These are phyloP conservation scores for Drosophila aff. DNA, from an alignment of 1,140 invertebrate species.

Conservation along the genomic window DNA sequence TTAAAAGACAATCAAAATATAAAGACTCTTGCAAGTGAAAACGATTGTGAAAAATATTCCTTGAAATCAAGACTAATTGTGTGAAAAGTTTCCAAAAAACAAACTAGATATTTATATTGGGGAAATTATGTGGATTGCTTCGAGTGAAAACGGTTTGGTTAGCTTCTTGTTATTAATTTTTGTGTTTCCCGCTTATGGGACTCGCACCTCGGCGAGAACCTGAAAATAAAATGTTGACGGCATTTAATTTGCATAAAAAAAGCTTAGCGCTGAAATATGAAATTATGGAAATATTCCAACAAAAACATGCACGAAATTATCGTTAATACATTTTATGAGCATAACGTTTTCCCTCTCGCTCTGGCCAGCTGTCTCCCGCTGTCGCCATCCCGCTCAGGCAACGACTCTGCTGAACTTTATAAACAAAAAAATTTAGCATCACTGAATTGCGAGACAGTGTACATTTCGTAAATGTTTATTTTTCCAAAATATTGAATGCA, in stretches of 20 bases:
- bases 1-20: not conserved
- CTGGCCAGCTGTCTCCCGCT: not conserved
- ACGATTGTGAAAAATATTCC: not conserved
- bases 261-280: constrained; percentile 39
- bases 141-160: constrained; percentile 62
- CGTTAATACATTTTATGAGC: constrained; percentile 48
- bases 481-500: constrained; percentile 18
- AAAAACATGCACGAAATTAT: constrained; percentile 39
- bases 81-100: not conserved
- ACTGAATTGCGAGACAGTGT: constrained; percentile 26
- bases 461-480: constrained; percentile 45
- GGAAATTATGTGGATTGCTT: constrained; percentile 17
- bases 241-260: constrained; percentile 60
- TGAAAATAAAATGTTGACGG: constrained; percentile 55
- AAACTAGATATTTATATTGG: not conserved
- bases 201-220: constrained; percentile 34
- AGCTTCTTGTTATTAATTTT: constrained; percentile 27
- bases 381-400: not conserved
- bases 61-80: not conserved
- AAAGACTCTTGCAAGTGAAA: not conserved
- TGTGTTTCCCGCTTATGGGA: constrained; percentile 34
- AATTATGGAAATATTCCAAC: constrained; percentile 59
- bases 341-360: constrained; percentile 21
- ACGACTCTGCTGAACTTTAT: constrained; percentile 29
- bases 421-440: constrained; percentile 43